Evolutionary conservation across 2,797 vertebrate genomes (phyloP).

Genomic region (Lepidocolaptes lacrymiger): DNA sequence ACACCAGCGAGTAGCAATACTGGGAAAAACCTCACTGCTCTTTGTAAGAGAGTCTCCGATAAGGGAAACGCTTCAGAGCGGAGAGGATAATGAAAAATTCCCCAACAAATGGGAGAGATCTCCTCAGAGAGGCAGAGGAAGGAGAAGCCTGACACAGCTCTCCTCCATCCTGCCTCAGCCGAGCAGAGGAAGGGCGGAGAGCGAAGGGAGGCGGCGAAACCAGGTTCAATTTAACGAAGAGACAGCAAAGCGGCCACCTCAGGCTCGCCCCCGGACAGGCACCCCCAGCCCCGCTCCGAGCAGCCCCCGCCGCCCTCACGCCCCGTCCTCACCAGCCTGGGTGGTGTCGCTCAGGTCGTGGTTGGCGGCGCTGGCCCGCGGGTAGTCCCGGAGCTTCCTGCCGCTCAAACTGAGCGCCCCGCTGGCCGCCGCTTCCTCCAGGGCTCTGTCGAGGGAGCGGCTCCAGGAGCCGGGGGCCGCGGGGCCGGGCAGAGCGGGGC

Average conservation of each 20-base stretch:
- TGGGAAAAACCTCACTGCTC: not conserved
- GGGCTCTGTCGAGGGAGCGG: constrained; percentile 90
- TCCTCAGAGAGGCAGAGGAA: not conserved
- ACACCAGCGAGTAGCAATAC: not conserved
- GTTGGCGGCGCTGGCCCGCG: constrained; percentile 87
- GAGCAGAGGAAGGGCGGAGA: constrained; percentile 33
- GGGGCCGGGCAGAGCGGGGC: constrained; percentile 19
- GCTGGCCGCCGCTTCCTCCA: constrained; percentile 92
- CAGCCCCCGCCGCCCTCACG: not conserved
- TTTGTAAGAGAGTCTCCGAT: not conserved
- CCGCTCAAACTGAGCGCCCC: constrained; percentile 92
- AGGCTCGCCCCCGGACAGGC: not conserved
- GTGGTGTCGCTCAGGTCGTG: constrained; percentile 97
- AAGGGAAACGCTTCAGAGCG: not conserved
- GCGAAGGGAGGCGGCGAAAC: not conserved
- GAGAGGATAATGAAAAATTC: not conserved
- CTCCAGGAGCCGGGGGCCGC: constrained; percentile 86
- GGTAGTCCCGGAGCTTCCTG: constrained; percentile 98
- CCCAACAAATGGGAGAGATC: not conserved
- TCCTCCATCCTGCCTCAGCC: constrained; percentile 18
- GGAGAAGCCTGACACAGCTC: not conserved
- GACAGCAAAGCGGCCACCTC: not conserved
- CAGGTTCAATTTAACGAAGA: not conserved
- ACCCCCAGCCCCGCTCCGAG: not conserved
- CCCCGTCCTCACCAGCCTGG: constrained; percentile 85